Percentiles rank a stretch among this genome's conserved stretches.
Evolutionary conservation across 2,797 vertebrate genomes (phyloP).

Genomic region (Muscicapa comitata): DNA sequence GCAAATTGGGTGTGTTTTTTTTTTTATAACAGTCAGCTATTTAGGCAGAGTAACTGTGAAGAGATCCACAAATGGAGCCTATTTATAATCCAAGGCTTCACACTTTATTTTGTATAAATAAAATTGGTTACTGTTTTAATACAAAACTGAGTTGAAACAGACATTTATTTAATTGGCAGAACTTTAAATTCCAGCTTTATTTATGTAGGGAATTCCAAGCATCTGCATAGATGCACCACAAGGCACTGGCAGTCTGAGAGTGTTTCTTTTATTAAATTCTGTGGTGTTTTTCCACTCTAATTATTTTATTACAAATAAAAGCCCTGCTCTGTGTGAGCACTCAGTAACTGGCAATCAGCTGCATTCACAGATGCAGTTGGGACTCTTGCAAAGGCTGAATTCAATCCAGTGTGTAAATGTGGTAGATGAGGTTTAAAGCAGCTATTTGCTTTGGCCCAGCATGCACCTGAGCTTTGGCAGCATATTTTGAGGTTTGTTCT

Average conservation of each 20-base stretch:
- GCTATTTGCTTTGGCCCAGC: constrained; percentile 52
- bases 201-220: constrained; percentile 43
- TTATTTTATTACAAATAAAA: constrained; percentile 64
- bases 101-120: constrained; percentile 18
- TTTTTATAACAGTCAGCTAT: background rate
- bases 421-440: constrained; percentile 53
- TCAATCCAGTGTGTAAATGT: constrained; percentile 15
- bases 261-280: constrained; percentile 61
- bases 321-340: constrained; percentile 19
- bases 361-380: constrained; percentile 25
- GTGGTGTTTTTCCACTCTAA: constrained; percentile 53
- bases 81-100: constrained; percentile 26
- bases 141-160: background rate
- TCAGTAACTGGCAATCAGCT: constrained; percentile 40
- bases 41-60: constrained; percentile 10
- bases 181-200: constrained; percentile 39
- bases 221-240: constrained; percentile 40
- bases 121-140: constrained; percentile 36
- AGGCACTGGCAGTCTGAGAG: constrained; percentile 38
- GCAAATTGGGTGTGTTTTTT: background rate
- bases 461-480: background rate
- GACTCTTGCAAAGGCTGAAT: constrained; percentile 33
- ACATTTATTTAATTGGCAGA: constrained; percentile 37
- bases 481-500: background rate
- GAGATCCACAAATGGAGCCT: background rate